A percentile compares a stretch with the other conserved stretches of the same genome.
These are phyloP conservation scores for Chlorodrepanis virens DNA, from an alignment of 2,113 vertebrate genomes.

Conservation along the genomic window DNA sequence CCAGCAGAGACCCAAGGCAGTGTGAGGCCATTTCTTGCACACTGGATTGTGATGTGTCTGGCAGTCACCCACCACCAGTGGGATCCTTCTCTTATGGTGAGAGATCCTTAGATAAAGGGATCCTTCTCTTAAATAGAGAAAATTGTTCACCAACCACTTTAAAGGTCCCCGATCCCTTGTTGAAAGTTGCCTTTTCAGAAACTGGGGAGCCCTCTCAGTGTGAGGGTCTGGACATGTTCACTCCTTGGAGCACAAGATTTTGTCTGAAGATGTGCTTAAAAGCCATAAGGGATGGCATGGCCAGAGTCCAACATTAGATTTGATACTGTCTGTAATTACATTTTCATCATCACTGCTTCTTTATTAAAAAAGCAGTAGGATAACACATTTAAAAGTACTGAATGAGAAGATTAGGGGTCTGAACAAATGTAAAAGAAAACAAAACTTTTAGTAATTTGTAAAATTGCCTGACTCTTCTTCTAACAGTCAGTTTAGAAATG, in stretches of 20 bases:
- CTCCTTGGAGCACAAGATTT: neutral
- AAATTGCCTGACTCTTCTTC: neutral
- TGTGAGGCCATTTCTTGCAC: neutral
- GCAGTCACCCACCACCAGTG: rapidly evolving
- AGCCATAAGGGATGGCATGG: neutral
- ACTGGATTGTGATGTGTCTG: neutral
- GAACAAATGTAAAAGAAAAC: neutral
- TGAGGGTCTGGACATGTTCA: rapidly evolving
- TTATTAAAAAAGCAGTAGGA: neutral
- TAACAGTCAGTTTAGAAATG: neutral
- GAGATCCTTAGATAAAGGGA: neutral
- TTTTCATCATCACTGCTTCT: neutral
- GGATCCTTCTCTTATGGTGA: neutral
- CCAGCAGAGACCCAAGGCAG: neutral
- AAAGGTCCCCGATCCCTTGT: neutral
- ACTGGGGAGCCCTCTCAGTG: neutral
- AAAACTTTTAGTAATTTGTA: neutral
- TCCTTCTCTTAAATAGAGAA: neutral
- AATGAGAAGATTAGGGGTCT: neutral
- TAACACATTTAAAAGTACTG: neutral
- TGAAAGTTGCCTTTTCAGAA: neutral
- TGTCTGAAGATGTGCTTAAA: neutral
- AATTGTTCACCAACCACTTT: no score
- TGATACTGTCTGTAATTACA: neutral
- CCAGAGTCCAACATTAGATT: neutral